Evolutionary conservation across 2,797 vertebrate genomes (phyloP), one percentile per base, ranked within the genome.

Genomic region (Macropodus opercularis): DNA sequence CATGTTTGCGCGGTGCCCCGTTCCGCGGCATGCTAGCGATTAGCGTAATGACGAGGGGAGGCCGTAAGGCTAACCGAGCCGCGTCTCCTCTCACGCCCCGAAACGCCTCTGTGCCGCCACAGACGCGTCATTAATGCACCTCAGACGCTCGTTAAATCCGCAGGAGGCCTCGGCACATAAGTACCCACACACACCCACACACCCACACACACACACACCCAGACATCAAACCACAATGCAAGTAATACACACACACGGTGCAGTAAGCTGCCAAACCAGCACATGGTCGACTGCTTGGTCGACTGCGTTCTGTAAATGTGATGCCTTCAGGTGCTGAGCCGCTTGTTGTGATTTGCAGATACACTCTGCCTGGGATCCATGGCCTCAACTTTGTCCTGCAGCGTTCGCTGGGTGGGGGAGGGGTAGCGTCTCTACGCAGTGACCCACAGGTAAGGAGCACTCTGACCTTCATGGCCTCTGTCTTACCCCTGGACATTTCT

Each of bases 331-430:
- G 69, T 63, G 39, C 61, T 15, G 0, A 4, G 14, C 24, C 24
- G 32, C 7, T 39, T 4, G 34, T 50, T 63, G 40, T 68, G 46
- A 38, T 55, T 22, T 69, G 6, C 42, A 96, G 94, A 50, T 96
- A 93, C 1, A 92, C 94, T 52, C 87, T 98, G 53, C 93, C 95
- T 4, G 94, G 94, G 69, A 92, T 93, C 80, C 62, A 92, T 49
- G 92, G 86, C 44, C 90, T 98, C 74, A 97, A 95, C 81, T 96
- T 96, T 11, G 83, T 96, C 69, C 88, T 97, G 75, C 93, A 83
- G 81, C 92, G 90, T 65, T 92, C 91, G 2, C 91, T 96, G 40
- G 94, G 94, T 34, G 94, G 94, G 47, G 92, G 95, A 79, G 94
- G 95, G 19, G 77, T 93, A 64, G 92, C 92, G 15, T 97, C 94